Evolutionary conservation across 2,113 vertebrate genomes (phyloP), one percentile per base, ranked within the genome.

Genomic region (Neogale vison): DNA sequence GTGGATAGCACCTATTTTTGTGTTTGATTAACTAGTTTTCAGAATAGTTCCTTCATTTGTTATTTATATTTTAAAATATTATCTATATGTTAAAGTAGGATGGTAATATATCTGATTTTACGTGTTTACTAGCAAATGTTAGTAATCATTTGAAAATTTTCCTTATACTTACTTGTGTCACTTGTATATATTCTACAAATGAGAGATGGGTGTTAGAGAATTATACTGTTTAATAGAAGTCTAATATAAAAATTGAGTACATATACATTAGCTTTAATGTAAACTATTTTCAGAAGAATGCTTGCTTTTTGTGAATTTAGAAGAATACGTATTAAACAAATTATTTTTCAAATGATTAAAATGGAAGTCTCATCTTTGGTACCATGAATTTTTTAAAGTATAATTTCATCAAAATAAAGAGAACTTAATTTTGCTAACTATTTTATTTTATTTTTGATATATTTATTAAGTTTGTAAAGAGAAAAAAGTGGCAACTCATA

Each of bases 381-480:
- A 50, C 11, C 18, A n/a, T 88, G 45, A 74, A 72, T 57, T 93
- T 71, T 97, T 72, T 57, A n/a, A 96, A 95, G 61, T 72, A 6
- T 87, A 18, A 87, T 97, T 95, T 95, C 29, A 91, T 77, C 57
- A 94, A 95, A 95, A 90, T 79, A 88, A 95, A 87, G 36, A 92
- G 86, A 86, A 42, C 18, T 95, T 84, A 59, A 47, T 94, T 65
- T 93, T 96, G 11, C 79, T 71, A 80, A 65, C n/a, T 93, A 57
- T 82, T 34, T 63, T 76, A 42, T 87, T 89, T 96, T 61, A 79
- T 90, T 80, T 86, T 96, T 91, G 31, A 12, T 88, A 9, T 90
- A n/a, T 97, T 98, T 47, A 84, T 23, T 55, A 21, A 84, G 11
- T 95, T 96, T 93, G 1, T n/a, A 93, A 95, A 55, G 29, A 55